Percentiles rank a stretch among this genome's conserved stretches.
Conservation (phyloP, 2,113 vertebrate genomes). For the Trogon surrucura region DNA sequence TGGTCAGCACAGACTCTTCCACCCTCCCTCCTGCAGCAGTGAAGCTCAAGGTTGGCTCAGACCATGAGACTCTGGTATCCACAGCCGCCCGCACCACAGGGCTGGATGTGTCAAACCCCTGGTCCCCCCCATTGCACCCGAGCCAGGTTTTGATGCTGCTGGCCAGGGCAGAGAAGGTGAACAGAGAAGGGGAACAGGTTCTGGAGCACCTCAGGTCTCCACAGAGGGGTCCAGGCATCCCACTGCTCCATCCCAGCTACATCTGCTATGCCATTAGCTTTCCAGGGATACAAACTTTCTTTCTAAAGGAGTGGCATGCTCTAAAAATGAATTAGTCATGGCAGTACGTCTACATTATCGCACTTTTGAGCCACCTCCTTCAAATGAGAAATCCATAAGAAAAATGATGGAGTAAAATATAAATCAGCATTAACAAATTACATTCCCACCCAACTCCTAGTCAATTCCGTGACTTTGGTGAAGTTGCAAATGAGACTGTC, state of each 20-base stretch:
- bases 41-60: background rate
- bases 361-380: background rate
- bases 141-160: background rate
- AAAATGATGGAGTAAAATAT: background rate
- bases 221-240: background rate
- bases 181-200: background rate
- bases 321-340: background rate
- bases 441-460: background rate
- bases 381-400: background rate
- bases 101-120: accelerated
- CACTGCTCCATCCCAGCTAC: background rate
- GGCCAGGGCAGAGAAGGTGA: background rate
- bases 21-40: background rate
- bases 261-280: background rate
- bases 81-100: background rate
- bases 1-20: accelerated
- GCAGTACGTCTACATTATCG: background rate
- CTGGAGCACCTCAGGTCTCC: background rate
- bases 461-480: background rate
- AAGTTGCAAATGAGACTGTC: background rate
- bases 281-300: background rate
- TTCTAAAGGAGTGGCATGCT: background rate
- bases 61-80: accelerated
- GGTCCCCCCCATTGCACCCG: background rate
- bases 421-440: background rate